Evolutionary conservation across 2,888 invertebrate genomes (phyloP).

Genomic region (Nomada fabriciana): DNA sequence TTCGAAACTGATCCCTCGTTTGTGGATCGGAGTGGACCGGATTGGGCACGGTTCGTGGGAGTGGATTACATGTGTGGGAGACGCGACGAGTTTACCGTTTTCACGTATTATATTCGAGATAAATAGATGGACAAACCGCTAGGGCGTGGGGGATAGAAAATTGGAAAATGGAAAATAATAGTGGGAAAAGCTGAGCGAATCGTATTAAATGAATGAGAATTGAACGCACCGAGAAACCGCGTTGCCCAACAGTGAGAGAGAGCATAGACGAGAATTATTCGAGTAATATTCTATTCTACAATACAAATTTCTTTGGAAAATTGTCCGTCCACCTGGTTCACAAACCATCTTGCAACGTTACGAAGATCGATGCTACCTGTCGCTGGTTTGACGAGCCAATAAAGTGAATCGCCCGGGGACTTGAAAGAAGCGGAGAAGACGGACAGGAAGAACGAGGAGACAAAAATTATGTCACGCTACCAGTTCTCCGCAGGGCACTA

Average conservation of each 20-base stretch:
- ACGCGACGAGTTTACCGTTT: not conserved
- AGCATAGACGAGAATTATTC: too few species aligned
- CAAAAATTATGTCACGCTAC: constrained; percentile 58
- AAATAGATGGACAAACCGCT: not conserved
- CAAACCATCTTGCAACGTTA: constrained; percentile 3
- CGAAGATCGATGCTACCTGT: constrained; percentile 35
- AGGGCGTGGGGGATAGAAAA: too few species aligned
- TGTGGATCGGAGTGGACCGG: not conserved
- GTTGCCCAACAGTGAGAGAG: too few species aligned
- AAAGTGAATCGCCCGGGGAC: constrained; percentile 25
- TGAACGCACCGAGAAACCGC: too few species aligned
- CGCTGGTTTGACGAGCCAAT: constrained; percentile 47
- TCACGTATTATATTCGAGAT: not conserved
- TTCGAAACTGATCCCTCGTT: constrained; percentile 3
- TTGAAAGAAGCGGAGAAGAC: not conserved
- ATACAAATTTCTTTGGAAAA: constrained; percentile 6
- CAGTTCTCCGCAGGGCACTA: constrained; percentile 40
- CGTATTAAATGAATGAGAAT: too few species aligned
- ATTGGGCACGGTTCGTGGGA: too few species aligned
- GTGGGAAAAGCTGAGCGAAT: too few species aligned
- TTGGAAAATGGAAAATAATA: too few species aligned
- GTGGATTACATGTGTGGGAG: not conserved
- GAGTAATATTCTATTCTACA: too few species aligned
- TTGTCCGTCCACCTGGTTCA: not conserved
- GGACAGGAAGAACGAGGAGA: constrained; percentile 36